phyloP scores from a whole-genome alignment of 2,797 vertebrate species.

The Aselliscus stoliczkanus region DNA sequence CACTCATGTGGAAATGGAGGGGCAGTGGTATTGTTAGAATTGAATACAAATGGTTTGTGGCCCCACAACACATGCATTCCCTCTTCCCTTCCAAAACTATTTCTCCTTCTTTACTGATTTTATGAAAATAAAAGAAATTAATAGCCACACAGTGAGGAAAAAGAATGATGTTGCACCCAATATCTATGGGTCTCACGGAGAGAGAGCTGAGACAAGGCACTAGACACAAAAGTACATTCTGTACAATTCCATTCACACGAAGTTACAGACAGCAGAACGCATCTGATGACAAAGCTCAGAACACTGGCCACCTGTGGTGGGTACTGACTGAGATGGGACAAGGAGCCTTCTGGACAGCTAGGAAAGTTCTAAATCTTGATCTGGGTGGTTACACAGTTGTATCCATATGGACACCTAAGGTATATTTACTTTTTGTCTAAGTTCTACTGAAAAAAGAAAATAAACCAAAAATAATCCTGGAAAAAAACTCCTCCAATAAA shows the following conservation, averaged over 20 bases:
- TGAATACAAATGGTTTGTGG: not conserved
- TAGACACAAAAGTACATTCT: not conserved
- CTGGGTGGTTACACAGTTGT: not conserved
- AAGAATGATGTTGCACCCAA: not conserved
- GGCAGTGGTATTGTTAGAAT: not conserved
- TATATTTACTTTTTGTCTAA: not conserved
- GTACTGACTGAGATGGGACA: no score
- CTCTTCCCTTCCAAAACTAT: not conserved
- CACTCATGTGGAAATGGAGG: not conserved
- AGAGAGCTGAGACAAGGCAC: not conserved
- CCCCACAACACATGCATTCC: not conserved
- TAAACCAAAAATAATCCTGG: not conserved
- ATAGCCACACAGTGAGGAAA: not conserved
- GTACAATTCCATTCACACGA: rapidly evolving
- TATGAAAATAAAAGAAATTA: not conserved
- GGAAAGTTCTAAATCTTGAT: not conserved
- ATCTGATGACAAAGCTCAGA: not conserved
- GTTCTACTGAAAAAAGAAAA: not conserved
- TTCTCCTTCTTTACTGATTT: not conserved
- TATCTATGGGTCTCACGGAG: not conserved
- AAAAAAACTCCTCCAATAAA: not conserved
- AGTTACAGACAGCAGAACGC: not conserved
- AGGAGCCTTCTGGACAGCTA: not conserved
- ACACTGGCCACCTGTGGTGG: not conserved
- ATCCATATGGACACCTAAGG: not conserved